phyloP scores from a whole-genome alignment of 2,888 invertebrate genomes.

The Orchesella flavescens region DNA sequence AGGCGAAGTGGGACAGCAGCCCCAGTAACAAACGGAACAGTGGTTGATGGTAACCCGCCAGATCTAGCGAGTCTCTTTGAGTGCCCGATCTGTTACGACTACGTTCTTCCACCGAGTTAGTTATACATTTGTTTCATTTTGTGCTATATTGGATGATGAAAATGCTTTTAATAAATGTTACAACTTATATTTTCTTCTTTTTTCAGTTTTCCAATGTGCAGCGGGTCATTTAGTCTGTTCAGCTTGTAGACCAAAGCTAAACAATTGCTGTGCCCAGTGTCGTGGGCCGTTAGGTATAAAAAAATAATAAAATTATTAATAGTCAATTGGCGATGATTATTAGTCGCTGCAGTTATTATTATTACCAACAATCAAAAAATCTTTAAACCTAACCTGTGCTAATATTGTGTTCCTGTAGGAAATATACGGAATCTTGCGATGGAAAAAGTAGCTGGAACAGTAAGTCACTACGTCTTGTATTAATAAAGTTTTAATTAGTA shows the following conservation, averaged over 20 bases:
- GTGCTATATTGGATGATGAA: background rate
- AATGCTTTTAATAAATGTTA: background rate
- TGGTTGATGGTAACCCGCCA: conserved; percentile 73
- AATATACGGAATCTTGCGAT: conserved; percentile 99
- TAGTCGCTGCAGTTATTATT: too few relatives aligned
- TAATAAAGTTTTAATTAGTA: background rate
- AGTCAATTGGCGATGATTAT: background rate
- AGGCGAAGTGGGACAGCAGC: conserved; percentile 25
- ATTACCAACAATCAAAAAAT: too few relatives aligned
- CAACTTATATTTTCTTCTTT: background rate
- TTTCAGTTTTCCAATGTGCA: conserved; percentile 80
- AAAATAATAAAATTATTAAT: background rate
- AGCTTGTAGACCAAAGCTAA: conserved; percentile 78
- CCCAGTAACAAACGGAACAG: conserved; percentile 35
- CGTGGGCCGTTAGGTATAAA: conserved; percentile 77
- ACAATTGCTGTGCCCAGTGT: conserved; percentile 79
- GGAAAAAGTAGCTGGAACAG: conserved; percentile 99
- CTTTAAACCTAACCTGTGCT: too few relatives aligned
- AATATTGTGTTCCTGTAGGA: too few relatives aligned
- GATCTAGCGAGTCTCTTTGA: conserved; percentile 93
- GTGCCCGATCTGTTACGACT: conserved; percentile 99
- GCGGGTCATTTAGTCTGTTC: conserved; percentile 79
- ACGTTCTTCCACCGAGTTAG: conserved; percentile 78
- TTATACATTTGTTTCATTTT: background rate
- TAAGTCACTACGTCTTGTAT: conserved; percentile 75